A percentile compares a stretch with the other conserved stretches of the same genome.
Conservation (phyloP, 2,113 vertebrate genomes). For the Corapipo altera region DNA sequence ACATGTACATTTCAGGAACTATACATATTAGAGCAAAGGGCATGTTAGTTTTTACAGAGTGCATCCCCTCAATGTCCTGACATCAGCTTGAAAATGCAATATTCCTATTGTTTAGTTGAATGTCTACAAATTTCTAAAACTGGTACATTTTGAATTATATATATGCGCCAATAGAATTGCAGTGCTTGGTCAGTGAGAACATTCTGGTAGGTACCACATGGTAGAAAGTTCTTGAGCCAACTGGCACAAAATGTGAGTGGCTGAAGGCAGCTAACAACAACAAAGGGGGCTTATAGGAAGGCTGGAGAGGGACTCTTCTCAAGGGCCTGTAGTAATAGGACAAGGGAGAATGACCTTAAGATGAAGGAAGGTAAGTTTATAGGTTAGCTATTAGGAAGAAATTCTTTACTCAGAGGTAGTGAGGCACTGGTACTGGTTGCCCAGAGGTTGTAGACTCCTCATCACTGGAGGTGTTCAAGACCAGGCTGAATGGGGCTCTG, state of each 20-base stretch:
- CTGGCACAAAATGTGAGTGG: neutral
- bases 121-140: neutral
- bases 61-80: neutral
- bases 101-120: neutral
- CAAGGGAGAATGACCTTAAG: neutral
- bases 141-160: neutral
- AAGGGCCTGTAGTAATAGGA: neutral
- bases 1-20: neutral
- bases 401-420: neutral
- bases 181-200: neutral
- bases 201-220: neutral
- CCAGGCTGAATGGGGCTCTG: neutral
- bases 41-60: neutral
- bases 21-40: neutral
- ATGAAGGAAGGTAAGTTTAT: neutral
- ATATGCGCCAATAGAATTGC: neutral
- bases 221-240: neutral
- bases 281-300: neutral
- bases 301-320: neutral
- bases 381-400: neutral
- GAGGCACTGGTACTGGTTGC: neutral
- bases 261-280: neutral
- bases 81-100: neutral
- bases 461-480: neutral
- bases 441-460: neutral